phyloP scores from a whole-genome alignment of 1,140 invertebrate genomes.

The Penaeus indicus region DNA sequence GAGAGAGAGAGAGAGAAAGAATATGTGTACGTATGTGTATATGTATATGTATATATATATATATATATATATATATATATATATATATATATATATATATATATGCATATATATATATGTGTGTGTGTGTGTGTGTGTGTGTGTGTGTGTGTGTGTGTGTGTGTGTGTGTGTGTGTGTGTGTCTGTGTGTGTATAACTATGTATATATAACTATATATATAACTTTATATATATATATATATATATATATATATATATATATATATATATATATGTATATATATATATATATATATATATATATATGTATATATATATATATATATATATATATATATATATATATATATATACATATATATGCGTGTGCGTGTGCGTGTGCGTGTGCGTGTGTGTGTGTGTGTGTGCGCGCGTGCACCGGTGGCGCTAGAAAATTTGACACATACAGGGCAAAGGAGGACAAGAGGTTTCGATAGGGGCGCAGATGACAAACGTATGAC shows the following conservation, averaged over 20 bases:
- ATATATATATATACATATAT: not conserved
- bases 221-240: slow-evolving; percentile 31
- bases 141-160: slow-evolving; percentile 6
- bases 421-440: too few relatives aligned
- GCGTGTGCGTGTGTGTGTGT: not conserved
- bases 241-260: slow-evolving; percentile 4
- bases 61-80: too few relatives aligned
- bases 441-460: not conserved
- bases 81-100: too few relatives aligned
- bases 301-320: not conserved
- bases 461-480: too few relatives aligned
- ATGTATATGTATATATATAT: too few relatives aligned
- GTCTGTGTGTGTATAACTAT: not conserved
- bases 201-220: slow-evolving; percentile 31
- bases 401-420: too few relatives aligned
- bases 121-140: not conserved
- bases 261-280: not conserved
- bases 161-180: not conserved
- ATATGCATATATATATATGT: too few relatives aligned
- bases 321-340: slow-evolving; percentile 15
- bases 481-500: too few relatives aligned
- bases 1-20: too few relatives aligned
- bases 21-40: too few relatives aligned
- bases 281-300: not conserved
- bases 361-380: not conserved